These are phyloP conservation scores for Mystacornis crossleyi DNA, from an alignment of 2,113 vertebrate species.

Conservation along the genomic window DNA sequence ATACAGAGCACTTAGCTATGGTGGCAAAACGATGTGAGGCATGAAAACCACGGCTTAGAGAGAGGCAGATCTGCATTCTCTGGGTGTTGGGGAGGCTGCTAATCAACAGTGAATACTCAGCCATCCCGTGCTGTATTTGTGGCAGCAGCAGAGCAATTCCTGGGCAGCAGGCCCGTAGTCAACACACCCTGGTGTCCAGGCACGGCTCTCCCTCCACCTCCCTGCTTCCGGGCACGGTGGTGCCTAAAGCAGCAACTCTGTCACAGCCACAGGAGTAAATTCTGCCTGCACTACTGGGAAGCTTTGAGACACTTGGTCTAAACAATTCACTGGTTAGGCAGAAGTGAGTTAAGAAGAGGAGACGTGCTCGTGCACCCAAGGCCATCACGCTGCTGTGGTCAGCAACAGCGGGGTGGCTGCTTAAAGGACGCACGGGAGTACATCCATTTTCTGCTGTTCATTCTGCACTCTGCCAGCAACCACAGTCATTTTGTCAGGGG, in stretches of 20 bases:
- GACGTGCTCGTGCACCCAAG: background rate
- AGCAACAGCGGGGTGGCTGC: background rate
- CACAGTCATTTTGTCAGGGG: rapidly evolving
- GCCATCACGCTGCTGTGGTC: background rate
- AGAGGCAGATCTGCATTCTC: background rate
- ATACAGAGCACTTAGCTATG: background rate
- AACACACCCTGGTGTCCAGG: rapidly evolving
- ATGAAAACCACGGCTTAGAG: background rate
- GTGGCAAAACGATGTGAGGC: background rate
- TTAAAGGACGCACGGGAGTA: rapidly evolving
- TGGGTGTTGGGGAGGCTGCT: background rate
- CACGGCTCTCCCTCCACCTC: background rate
- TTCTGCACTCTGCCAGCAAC: background rate
- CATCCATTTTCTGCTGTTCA: background rate
- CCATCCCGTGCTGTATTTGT: background rate
- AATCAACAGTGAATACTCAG: background rate
- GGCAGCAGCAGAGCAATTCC: background rate
- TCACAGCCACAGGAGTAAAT: background rate
- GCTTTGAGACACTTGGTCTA: background rate
- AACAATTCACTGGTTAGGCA: background rate
- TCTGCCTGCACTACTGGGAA: background rate
- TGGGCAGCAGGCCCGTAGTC: background rate
- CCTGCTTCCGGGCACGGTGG: rapidly evolving
- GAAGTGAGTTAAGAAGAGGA: background rate
- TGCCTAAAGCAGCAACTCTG: background rate